Base-by-base conservation (phyloP, 2,797 vertebrate genomes). In the Danio kyathit region DNA sequence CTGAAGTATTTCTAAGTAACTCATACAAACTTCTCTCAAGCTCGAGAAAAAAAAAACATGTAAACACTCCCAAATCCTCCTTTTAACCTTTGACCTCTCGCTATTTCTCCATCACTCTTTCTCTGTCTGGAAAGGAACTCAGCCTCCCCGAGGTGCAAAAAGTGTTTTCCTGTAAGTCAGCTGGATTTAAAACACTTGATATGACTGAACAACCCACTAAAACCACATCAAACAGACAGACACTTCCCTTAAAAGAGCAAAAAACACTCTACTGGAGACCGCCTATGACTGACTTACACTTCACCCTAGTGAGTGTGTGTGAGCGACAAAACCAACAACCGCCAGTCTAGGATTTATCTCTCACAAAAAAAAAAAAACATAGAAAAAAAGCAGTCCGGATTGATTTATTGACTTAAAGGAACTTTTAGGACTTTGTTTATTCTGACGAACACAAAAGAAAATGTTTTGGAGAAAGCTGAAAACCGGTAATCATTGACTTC, bases 51-150 rank as follows among this genome's bases (percentile, higher is more conserved):
- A 59, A 38, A 8, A 59, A 7, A 56, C 54, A 10, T 59, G 64
- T 69, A 77, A 59, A 59, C 54, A 78, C 43, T 69, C 52, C 64
- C 49, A 49, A 67, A 67, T 69, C 76, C 41, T 41, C 40, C 76
- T 21, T 78, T 67, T 69, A 46, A 77, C 64, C 64, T 57, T 59
- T 49, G 64, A 77, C 64, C 64, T 67, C 64, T 59, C 0, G 19
- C 75, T 77, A 51, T 57, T 77, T 48, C 52, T 43, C 41, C 21
- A 13, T 59, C 75, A 29, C 44, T 69, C 76, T 38, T 76, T 77
- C 64, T 57, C 3, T 2, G 40, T 46, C 57, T 56, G 21, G 63
- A 56, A 66, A 76, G 14, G 19, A 12, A 44, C 12, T 77, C 21
- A 57, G 51, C 51, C 51, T 56, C 17, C 61, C 49, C 38, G 51